A percentile compares a stretch with the other conserved stretches of the same genome.
Evolutionary conservation across 2,888 invertebrate genomes (phyloP).

Genomic region (Nephrocerus scutellatus): DNA sequence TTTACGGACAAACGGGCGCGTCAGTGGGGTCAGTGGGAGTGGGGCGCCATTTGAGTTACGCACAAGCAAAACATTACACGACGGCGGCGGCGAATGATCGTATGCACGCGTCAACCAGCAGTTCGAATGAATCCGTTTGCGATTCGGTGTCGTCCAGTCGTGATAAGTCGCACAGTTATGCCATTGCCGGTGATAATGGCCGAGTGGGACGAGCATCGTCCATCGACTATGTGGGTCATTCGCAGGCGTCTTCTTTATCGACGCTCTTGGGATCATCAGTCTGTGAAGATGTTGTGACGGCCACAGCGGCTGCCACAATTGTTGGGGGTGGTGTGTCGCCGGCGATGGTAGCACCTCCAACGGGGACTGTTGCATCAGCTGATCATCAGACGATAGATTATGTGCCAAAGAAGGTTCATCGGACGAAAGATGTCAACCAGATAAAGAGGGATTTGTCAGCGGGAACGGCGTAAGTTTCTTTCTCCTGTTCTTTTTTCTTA

Average conservation of each 20-base stretch:
- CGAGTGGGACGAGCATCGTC: conserved; percentile 27
- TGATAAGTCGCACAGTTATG: conserved; percentile 43
- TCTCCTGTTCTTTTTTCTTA: not conserved
- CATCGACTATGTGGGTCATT: conserved; percentile 38
- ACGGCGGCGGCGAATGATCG: conserved; percentile 38
- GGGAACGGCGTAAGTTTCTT: conserved; percentile 43
- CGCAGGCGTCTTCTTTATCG: conserved; percentile 38
- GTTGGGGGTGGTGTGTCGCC: conserved; percentile 29
- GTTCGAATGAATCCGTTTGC: conserved; percentile 79
- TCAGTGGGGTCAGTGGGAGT: conserved; percentile 6
- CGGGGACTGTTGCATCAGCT: conserved; percentile 25
- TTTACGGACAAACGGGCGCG: conserved; percentile 26
- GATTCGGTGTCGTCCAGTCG: conserved; percentile 58
- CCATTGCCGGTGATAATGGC: conserved; percentile 24
- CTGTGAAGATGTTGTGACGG: conserved; percentile 41
- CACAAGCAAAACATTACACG: conserved; percentile 41
- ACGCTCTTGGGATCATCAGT: conserved; percentile 34
- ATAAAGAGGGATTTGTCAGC: conserved; percentile 44
- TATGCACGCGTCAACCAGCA: conserved; percentile 56
- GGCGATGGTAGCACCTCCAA: conserved; percentile 24
- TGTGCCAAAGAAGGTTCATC: conserved; percentile 54
- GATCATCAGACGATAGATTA: conserved; percentile 33
- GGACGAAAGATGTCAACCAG: conserved; percentile 49
- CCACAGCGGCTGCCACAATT: conserved; percentile 37
- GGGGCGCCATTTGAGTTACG: conserved; percentile 34